Base-by-base conservation (phyloP, 2,113 vertebrate species). In the Gavia stellata region DNA sequence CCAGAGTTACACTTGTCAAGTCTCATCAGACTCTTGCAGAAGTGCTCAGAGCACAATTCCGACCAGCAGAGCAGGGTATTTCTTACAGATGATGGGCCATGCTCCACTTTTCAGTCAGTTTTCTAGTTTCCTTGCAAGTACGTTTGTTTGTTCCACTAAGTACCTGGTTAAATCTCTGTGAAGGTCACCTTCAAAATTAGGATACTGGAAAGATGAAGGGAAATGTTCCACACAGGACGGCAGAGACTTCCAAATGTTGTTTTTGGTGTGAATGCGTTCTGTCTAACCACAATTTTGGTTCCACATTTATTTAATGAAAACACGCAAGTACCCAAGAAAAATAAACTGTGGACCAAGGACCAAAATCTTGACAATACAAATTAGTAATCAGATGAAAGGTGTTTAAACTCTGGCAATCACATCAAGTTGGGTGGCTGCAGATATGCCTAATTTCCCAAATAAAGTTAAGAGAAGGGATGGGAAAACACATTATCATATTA, bases 11-110 rank as follows among this genome's bases (percentile, higher is more conserved):
- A 92, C 33, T 65, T 96, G 96, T 96, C 95, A 86, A 86, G 36
- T 95, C 86, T 96, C 92, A 94, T 96, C 95, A 94, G 77, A 78
- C 65, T 96, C 75, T 62, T 25, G 17, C 52, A 81, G 47, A 93
- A 91, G 25, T 23, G 95, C 96, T 92, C 70, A 84, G 83, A 94
- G 95, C 91, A 94, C 77, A 91, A 24, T 91, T 89, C 61, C 2
- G 8, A 89, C 88, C 89, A 93, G 65, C 28, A 75, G 65, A 89
- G 77, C 9, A 2, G 47, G 52, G 24, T 87, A 63, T 91, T 88
- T 91, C 86, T 92, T 84, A 87, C 72, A 94, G 92, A 91, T 92
- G 86, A 96, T 49, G 77, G 56, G 28, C 82, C 56, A 81, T 42
- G 65, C n/a, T 81, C 61, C 61, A 84, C 44, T 85, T 91, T n/a